Conservation (phyloP, 92 coral and sea anemone genomes). For the Zoanthus sociatus region DNA sequence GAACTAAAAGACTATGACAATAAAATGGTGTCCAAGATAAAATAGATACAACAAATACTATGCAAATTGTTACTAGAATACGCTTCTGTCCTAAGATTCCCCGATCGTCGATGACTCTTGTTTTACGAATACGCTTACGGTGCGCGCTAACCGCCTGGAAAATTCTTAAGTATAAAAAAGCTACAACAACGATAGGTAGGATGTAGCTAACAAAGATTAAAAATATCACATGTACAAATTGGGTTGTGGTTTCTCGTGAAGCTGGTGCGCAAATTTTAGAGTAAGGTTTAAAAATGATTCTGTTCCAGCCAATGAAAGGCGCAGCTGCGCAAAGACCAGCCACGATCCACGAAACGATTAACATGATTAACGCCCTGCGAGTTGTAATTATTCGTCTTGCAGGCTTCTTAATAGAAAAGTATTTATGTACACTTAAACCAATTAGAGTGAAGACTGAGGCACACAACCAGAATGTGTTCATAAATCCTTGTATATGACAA, state of each 20-base stretch:
- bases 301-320: conserved; percentile 81
- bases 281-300: conserved; percentile 50
- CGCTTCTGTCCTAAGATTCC: conserved; percentile 83
- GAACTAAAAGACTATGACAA: conserved; percentile 51
- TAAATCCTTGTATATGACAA: conserved; percentile 80
- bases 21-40: conserved; percentile 84
- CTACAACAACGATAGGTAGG: conserved; percentile 59
- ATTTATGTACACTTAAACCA: conserved; percentile 84
- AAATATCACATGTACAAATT: conserved; percentile 56
- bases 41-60: conserved; percentile 60
- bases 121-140: conserved; percentile 70
- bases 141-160: conserved; percentile 64
- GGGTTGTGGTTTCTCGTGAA: conserved; percentile 46
- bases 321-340: conserved; percentile 69
- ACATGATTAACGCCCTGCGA: conserved; percentile 57
- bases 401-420: conserved; percentile 81
- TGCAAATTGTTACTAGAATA: conserved; percentile 68
- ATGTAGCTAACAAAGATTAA: conserved; percentile 50
- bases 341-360: conserved; percentile 60
- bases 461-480: conserved; percentile 73
- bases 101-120: conserved; percentile 80
- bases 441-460: conserved; percentile 78
- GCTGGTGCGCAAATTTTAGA: conserved; percentile 61
- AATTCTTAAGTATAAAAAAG: conserved; percentile 59
- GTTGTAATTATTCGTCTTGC: conserved; percentile 76